Evolutionary conservation across 2,888 invertebrate species (phyloP), one percentile per base, ranked within the genome.

Genomic region (Lepidocyrtinus sp.): DNA sequence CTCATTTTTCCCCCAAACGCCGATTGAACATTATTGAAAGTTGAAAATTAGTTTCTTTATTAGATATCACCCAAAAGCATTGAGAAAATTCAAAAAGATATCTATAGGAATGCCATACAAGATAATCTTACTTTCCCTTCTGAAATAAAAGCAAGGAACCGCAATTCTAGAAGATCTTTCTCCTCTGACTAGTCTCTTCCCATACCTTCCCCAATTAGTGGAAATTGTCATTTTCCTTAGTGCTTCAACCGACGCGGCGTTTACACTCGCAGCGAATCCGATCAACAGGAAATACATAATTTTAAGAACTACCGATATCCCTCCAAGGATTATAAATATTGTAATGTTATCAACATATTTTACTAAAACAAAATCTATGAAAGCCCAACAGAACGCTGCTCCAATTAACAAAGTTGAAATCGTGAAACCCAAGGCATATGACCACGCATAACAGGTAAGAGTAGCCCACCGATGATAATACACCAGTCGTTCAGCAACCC

Each of bases 101-200:
- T 62, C 62, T 36, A 36, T 36, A 5, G 36, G 62, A 5, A 62
- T 62, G 17, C 22, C 22, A 21, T 62, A 62, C 22, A 62, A 21
- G 9, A 5, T 19, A 19, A 21, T 21, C 22, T 62, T 62, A 22
- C 22, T 62, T 5, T 62, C 22, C 22, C 22, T 62, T 21, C 9
- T 21, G 5, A 62, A 62, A 21, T 62, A 62, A 62, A 62, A 62
- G 22, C 62, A 62, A 21, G 62, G 62, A 21, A 62, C 62, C 9
- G 21, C 19, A 21, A 62, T 62, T 21, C 62, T 62, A 12, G 62
- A 19, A 9, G 62, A 62, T 21, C 62, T 17, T 21, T 62, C 62
- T 19, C 3, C 62, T 5, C 22, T 1, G 5, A 62, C 9, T 2
- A 62, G 2, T 21, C 22, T 62, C 22, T 22, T 62, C 2, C 17